Evolutionary conservation across 2,797 vertebrate species (phyloP), one percentile per base, ranked within the genome.

Genomic region (Sebastes vulpes): DNA sequence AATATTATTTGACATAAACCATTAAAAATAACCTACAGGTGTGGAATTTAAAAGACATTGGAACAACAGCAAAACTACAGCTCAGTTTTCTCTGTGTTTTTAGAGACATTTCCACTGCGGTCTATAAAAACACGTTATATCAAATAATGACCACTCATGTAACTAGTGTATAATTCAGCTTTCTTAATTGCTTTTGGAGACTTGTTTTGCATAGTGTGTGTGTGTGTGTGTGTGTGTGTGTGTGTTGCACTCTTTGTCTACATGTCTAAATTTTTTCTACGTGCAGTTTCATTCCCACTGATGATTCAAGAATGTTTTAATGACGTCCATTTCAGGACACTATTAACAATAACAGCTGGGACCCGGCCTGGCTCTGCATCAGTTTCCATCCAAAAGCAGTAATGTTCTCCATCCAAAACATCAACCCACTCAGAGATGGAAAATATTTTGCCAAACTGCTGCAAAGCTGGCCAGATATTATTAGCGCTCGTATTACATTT

Each of bases 261-360:
- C 20, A 16, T 42, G 31, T 38, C 8, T 3, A 1, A 1, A 5
- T 65, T 52, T 38, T 10, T 25, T 68, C 9, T 8, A 1, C n/a
- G 7, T 46, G 11, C 58, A 53, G 3, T 72, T 87, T 67, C 21
- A 50, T 67, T 72, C 46, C 52, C 10, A 2, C 10, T 6, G 46
- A 65, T 75, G 59, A 50, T 57, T 69, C 18, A n/a, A 78, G n/a
- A 68, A 89, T 77, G 26, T 77, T 81, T 56, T 5, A 31, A 6
- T 29, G 18, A 60, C 56, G 25, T 60, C n/a, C 16, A n/a, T 72
- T 67, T 50, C 10, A 65, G 64, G 20, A n/a, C 54, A 23, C 21
- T 12, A 69, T 69, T 70, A 75, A 50, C 4, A 3, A 10, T 4
- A 26, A 9, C 81, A 85, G 81, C 77, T 92, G 88, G 38, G 81